phyloP scores from a whole-genome alignment of 1,140 invertebrate genomes.

The Musca domestica region DNA sequence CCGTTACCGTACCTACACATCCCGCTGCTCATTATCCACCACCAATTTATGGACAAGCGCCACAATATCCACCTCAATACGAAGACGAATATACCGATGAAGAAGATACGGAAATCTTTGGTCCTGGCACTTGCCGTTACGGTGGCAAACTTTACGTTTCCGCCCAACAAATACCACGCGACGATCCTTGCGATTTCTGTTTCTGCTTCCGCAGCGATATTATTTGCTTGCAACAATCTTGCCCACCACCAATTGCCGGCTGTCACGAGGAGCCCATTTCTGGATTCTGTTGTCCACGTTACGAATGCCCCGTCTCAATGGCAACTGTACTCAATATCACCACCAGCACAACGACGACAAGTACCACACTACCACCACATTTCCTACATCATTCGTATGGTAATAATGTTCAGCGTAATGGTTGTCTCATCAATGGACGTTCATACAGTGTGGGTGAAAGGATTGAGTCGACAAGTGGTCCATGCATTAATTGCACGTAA shows the following conservation, averaged over 20 bases:
- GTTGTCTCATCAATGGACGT: conserved; percentile 79
- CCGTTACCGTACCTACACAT: conserved; percentile 29
- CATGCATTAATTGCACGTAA: conserved; percentile 90
- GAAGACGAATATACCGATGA: conserved; percentile 65
- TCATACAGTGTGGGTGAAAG: conserved; percentile 81
- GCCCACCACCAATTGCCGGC: conserved; percentile 86
- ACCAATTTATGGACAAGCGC: conserved; percentile 45
- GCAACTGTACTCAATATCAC: conserved; percentile 74
- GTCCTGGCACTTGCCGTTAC: conserved; percentile 85
- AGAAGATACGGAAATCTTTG: conserved; percentile 72
- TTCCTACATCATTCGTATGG: conserved; percentile 76
- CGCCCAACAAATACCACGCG: conserved; percentile 89
- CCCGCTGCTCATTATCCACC: conserved; percentile 35
- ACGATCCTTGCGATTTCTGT: conserved; percentile 94
- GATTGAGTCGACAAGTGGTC: conserved; percentile 80
- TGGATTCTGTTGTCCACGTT: conserved; percentile 92
- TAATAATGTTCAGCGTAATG: conserved; percentile 68
- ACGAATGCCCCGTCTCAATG: conserved; percentile 88
- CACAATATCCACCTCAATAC: conserved; percentile 51
- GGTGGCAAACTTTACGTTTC: conserved; percentile 90
- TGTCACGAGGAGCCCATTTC: conserved; percentile 88
- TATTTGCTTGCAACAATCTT: conserved; percentile 91
- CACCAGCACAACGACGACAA: conserved; percentile 80
- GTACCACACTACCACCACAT: conserved; percentile 79
- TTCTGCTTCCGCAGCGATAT: conserved; percentile 96